A percentile compares a stretch with the other conserved stretches of the same genome.
phyloP scores from a whole-genome alignment of 92 coral and sea anemone genomes.

The Diadumene lineata region DNA sequence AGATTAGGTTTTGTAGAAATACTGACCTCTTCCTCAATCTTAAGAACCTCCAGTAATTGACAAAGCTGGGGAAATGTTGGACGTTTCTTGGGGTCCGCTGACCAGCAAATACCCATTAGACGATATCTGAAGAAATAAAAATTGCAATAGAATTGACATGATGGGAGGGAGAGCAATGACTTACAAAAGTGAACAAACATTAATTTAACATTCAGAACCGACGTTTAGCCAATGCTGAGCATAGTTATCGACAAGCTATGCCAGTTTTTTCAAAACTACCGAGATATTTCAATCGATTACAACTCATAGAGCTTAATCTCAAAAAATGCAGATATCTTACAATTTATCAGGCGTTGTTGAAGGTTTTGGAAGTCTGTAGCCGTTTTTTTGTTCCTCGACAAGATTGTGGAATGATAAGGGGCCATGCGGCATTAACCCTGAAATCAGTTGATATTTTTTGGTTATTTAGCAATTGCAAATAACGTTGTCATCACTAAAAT shows the following conservation, averaged over 20 bases:
- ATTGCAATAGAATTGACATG: too few species aligned
- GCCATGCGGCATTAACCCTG: slow-evolving; percentile 73
- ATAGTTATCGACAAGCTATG: too few species aligned
- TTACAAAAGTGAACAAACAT: too few species aligned
- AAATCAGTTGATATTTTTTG: neutral
- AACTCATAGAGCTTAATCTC: too few species aligned
- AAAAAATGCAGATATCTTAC: slow-evolving; percentile 74
- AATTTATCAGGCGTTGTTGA: slow-evolving; percentile 66
- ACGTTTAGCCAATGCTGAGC: too few species aligned
- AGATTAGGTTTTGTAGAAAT: neutral
- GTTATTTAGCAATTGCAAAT: neutral
- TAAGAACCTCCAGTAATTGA: slow-evolving; percentile 18
- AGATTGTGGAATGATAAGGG: slow-evolving; percentile 52
- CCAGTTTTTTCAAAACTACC: too few species aligned
- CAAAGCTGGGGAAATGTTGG: slow-evolving; percentile 55
- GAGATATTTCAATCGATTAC: too few species aligned
- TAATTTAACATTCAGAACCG: too few species aligned
- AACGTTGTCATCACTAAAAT: neutral
- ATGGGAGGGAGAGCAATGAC: too few species aligned
- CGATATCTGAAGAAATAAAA: slow-evolving; percentile 55
- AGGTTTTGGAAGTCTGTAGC: slow-evolving; percentile 73
- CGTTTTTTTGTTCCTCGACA: slow-evolving; percentile 43
- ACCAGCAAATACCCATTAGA: slow-evolving; percentile 69
- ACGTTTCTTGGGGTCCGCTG: slow-evolving; percentile 56
- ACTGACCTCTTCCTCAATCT: neutral